Evolutionary conservation across 2,113 vertebrate species (phyloP).

Genomic region (Aspidoscelis tigris): DNA sequence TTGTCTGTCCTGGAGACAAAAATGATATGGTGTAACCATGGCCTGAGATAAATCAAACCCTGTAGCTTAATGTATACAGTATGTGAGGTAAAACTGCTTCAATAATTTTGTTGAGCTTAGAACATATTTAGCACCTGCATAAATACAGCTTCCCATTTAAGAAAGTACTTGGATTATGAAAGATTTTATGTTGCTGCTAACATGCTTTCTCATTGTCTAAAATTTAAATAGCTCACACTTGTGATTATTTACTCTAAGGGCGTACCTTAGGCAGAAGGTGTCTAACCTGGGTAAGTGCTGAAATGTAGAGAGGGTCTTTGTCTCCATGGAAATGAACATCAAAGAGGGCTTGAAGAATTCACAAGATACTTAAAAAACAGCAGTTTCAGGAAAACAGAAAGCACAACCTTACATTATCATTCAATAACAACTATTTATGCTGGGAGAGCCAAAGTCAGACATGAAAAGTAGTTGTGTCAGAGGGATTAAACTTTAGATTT

Average conservation of each 20-base stretch:
- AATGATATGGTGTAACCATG: no score
- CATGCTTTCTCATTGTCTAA: no score
- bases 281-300: constrained; percentile 16
- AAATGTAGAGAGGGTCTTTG: constrained; percentile 15
- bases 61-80: no score
- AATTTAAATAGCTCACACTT: no score
- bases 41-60: no score
- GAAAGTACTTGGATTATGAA: neutral
- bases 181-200: neutral
- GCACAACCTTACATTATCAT: constrained; percentile 22
- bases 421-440: constrained; percentile 31
- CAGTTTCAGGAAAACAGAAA: constrained; percentile 31
- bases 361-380: constrained; percentile 34
- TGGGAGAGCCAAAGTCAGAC: constrained; percentile 16
- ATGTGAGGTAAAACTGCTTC: no score
- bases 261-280: neutral
- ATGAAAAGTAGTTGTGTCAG: constrained; percentile 27
- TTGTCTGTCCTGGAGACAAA: no score
- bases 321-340: constrained; percentile 35
- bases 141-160: neutral
- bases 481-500: constrained; percentile 15
- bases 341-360: neutral
- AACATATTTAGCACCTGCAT: no score
- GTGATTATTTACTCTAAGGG: no score
- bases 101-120: no score